phyloP scores from a whole-genome alignment of 2,888 invertebrate species.

The Philereme transversata region DNA sequence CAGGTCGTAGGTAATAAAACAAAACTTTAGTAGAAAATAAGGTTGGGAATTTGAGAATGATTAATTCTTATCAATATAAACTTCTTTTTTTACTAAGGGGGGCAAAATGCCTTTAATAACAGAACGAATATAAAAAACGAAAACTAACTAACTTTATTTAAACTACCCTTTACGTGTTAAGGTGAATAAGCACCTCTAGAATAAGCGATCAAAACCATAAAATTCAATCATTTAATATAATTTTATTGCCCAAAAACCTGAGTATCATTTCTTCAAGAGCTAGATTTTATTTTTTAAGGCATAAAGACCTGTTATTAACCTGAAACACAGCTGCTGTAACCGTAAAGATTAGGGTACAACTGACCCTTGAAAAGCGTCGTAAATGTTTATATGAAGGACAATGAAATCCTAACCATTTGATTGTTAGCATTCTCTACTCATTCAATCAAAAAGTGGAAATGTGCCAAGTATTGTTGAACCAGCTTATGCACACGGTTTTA shows the following conservation, averaged over 20 bases:
- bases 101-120: too few species aligned
- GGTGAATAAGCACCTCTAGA: background rate
- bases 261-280: background rate
- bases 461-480: too few species aligned
- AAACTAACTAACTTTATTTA: too few species aligned
- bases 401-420: conserved; percentile 2
- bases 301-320: conserved; percentile 4
- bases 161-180: too few species aligned
- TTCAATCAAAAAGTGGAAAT: too few species aligned
- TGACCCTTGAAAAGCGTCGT: conserved; percentile 6
- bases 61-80: too few species aligned
- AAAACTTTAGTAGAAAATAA: background rate
- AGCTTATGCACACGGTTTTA: too few species aligned
- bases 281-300: conserved; percentile 6
- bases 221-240: background rate
- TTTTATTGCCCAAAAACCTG: background rate
- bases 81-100: too few species aligned
- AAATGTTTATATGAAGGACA: conserved; percentile 15
- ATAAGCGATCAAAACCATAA: background rate
- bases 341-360: conserved; percentile 8
- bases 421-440: too few species aligned
- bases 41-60: too few species aligned
- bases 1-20: conserved; percentile 10
- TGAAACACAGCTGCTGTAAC: conserved; percentile 15
- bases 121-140: too few species aligned